Evolutionary conservation across 2,797 vertebrate species (phyloP), one percentile per base, ranked within the genome.

Genomic region (Takifugu rubripes): DNA sequence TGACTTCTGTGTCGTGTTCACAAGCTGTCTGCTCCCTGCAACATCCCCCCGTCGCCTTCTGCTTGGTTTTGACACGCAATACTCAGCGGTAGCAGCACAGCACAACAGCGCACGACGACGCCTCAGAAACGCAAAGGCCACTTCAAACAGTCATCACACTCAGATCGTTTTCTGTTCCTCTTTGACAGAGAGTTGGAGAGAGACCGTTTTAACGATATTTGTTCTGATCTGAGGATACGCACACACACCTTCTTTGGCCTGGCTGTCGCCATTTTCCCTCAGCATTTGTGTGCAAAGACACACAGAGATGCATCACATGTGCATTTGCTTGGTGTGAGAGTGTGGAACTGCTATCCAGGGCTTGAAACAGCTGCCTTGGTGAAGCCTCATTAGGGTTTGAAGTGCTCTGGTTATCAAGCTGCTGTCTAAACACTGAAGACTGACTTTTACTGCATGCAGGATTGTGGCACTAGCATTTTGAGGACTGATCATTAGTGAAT

Each of bases 191-290:
- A 12, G 50, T 5, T 58, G 36, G 9, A 10, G 8, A 59, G 49
- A 26, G 59, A 25, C 48, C 5, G 56, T 68, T 33, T 68, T 64
- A 59, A 59, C 72, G 51, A 45, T 17, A 59, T 65, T 63, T 25
- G 59, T 21, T 73, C 62, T 68, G 48, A 72, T 75, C 52, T 29
- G 31, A 62, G 47, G 54, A 61, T 65, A 56, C 66, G 69, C 78
- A 69, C 71, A 75, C 73, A 61, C 68, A 49, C 44, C 52, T 46
- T 57, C 29, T 26, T 50, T 65, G 44, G 47, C 58, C 72, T 47
- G 64, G 74, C 67, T 63, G 79, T 72, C 57, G 71, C 61, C 66
- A 75, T 43, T 43, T 56, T 54, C 52, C 52, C 54, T 2, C 0
- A 53, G 36, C 49, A 55, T 56, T 44, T 66, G 26, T 46, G 55